Conservation (phyloP, 2,888 invertebrate genomes). For the Xestia rhomboidea region DNA sequence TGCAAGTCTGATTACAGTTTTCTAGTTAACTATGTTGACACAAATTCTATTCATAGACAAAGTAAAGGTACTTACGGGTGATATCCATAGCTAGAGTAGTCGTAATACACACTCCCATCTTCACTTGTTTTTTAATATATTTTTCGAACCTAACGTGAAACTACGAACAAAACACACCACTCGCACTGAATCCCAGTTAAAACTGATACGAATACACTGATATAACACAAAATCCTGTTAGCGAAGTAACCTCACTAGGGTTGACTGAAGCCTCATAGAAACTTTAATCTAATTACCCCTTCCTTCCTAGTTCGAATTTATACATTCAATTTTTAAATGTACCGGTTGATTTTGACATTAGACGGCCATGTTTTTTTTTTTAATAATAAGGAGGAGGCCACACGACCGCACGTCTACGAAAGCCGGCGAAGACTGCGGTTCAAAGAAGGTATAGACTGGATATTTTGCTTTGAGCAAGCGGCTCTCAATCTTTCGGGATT, state of each 20-base stretch:
- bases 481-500: conserved; percentile 78
- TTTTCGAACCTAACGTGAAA: conserved; percentile 47
- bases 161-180: conserved; percentile 65
- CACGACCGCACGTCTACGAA: conserved; percentile 75
- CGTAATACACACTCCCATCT: conserved; percentile 85
- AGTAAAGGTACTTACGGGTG: conserved; percentile 81
- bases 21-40: conserved; percentile 31
- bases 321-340: conserved; percentile 56
- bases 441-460: conserved; percentile 74
- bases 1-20: conserved; percentile 48
- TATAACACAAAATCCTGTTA: conserved; percentile 76
- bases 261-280: conserved; percentile 80
- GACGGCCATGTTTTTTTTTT: conserved; percentile 38
- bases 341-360: conserved; percentile 54
- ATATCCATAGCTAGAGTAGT: conserved; percentile 87
- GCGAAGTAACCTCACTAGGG: conserved; percentile 73
- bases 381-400: conserved; percentile 47
- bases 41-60: conserved; percentile 6
- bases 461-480: conserved; percentile 75
- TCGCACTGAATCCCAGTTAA: conserved; percentile 62
- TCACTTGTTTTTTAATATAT: conserved; percentile 36
- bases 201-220: conserved; percentile 68
- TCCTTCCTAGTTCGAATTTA: conserved; percentile 62
- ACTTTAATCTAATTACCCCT: conserved; percentile 77
- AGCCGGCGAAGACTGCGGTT: conserved; percentile 70